Evolutionary conservation across 2,888 invertebrate genomes (phyloP), one percentile per base, ranked within the genome.

Genomic region (Monopis laevigella): DNA sequence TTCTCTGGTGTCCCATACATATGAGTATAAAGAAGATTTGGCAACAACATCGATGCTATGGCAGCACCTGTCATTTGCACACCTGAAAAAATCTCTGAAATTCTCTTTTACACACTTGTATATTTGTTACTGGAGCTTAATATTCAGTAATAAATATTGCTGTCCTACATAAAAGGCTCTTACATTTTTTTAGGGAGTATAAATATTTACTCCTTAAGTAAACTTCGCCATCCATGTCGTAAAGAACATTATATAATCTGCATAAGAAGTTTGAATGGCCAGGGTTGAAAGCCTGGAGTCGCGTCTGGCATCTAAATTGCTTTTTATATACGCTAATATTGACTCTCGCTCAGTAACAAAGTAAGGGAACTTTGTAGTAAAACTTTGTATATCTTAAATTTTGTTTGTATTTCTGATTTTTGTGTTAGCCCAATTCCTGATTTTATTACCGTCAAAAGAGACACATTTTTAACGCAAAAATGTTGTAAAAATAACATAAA

Each of bases 191-290:
- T 18, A 36, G 36, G 16, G 35, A 21, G 43, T 48, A 52, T 54
- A 70, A 70, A 73, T 73, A 72, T 71, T 72, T 69, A 67, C 68
- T 65, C 62, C 59, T 55, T 73, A 72, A 75, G 75, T 74, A 67
- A 70, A 73, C 63, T 73, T 67, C 59, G 65, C 70, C 74, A 69
- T 77, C 66, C 65, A 66, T 71, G 70, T 73, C 73, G 62, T 73
- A 71, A 72, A 73, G 67, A 66, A 72, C 72, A 71, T 73, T 70
- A 72, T 64, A 64, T 67, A 71, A 77, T 78, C 74, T 75, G 71
- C 77, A 75, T 78, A 77, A 75, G 74, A 75, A 73, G 70, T 75
- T 74, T 62, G 67, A 73, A 75, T 73, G 73, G 70, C 65, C 65
- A 59, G 55, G 66, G 68, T 64, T 74, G 71, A 77, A 72, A 75